These are phyloP conservation scores for Ichneumon xanthorius DNA, from an alignment of 2,888 invertebrate genomes.

Conservation along the genomic window DNA sequence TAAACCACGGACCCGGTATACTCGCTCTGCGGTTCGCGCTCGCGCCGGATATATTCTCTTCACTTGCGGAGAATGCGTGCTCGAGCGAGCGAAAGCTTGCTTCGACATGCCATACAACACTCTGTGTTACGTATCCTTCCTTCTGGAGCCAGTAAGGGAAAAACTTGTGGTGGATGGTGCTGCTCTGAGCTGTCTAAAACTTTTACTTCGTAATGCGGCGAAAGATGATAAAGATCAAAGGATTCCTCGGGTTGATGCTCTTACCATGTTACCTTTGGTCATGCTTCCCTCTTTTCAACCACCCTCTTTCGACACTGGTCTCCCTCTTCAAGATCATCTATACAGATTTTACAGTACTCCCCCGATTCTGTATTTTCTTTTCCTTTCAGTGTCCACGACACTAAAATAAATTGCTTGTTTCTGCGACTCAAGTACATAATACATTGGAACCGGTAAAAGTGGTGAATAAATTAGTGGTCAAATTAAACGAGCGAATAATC, in stretches of 20 bases:
- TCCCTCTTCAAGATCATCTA: not conserved
- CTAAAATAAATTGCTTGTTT: not conserved
- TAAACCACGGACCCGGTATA: conserved; percentile 60
- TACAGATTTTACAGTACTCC: conserved; percentile 3
- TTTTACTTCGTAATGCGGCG: conserved; percentile 70
- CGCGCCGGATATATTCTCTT: conserved; percentile 28
- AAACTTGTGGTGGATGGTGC: conserved; percentile 40
- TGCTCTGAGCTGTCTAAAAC: conserved; percentile 70
- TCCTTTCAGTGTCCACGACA: not conserved
- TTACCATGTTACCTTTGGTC: not conserved
- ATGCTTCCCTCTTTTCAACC: not conserved
- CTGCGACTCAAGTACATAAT: not conserved
- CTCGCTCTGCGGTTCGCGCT: conserved; percentile 61
- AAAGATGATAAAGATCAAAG: conserved; percentile 75
- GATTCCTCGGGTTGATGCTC: conserved; percentile 57
- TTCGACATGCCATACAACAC: not conserved
- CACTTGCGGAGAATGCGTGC: conserved; percentile 42
- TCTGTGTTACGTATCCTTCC: conserved; percentile 43
- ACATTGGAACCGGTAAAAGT: not conserved
- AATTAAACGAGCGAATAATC: conserved; percentile 44
- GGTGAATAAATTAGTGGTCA: not conserved
- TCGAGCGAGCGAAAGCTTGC: conserved; percentile 53
- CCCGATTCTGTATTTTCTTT: not conserved
- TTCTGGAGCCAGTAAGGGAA: conserved; percentile 51
- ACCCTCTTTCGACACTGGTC: not conserved